Conservation (phyloP, 2,113 vertebrate genomes). For the Cheirogaleus medius region DNA sequence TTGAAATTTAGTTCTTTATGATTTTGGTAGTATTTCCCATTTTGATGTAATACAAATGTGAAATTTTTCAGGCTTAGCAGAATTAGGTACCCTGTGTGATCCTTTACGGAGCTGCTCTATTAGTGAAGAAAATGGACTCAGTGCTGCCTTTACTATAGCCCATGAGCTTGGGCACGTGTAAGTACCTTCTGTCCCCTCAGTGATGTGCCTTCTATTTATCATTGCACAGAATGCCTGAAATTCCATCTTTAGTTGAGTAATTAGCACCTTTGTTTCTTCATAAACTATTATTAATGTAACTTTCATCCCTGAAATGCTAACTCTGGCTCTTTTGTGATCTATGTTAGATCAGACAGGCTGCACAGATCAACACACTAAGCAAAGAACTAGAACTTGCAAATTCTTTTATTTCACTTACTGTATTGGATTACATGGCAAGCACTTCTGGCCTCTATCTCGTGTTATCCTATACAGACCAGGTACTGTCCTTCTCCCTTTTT, state of each 20-base stretch:
- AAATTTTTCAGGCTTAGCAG: constrained; percentile 92
- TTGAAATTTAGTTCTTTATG: neutral
- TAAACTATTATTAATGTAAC: neutral
- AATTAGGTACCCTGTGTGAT: constrained; percentile 97
- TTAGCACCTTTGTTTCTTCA: neutral
- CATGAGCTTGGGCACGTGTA: constrained; percentile 98
- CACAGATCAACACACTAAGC: constrained; percentile 41
- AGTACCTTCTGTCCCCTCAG: constrained; percentile 82
- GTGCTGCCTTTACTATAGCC: constrained; percentile 96
- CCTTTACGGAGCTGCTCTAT: constrained; percentile 95
- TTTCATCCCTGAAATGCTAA: neutral
- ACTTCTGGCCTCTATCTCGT: constrained; percentile 32
- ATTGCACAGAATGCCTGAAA: neutral
- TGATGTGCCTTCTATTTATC: neutral
- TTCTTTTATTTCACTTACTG: constrained; percentile 56
- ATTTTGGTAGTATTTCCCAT: neutral
- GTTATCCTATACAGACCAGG: constrained; percentile 27
- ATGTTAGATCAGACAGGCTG: constrained; percentile 58
- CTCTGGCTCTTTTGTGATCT: constrained; percentile 46
- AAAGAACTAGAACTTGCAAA: constrained; percentile 27
- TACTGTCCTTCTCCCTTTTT: constrained; percentile 15
- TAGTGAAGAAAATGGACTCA: constrained; percentile 98
- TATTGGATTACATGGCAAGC: constrained; percentile 30
- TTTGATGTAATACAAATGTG: constrained; percentile 66
- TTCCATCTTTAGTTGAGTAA: neutral